These are phyloP conservation scores for Pristionchus maxplancki DNA, from an alignment of 2,888 invertebrate genomes.

Conservation along the genomic window DNA sequence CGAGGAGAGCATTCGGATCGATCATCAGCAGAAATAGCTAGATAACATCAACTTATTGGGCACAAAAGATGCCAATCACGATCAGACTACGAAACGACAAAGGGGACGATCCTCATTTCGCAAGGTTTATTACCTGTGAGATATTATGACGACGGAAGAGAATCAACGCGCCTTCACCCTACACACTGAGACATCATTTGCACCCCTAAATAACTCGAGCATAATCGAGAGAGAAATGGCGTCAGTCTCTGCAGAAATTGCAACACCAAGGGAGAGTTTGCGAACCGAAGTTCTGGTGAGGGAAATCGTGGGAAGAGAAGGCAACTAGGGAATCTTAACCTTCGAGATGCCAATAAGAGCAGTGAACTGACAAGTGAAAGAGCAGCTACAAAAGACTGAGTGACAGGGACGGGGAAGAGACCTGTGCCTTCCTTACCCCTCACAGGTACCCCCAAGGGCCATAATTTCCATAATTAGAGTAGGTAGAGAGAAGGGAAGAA, in stretches of 20 bases:
- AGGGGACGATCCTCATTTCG: neutral
- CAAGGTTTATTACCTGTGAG: neutral
- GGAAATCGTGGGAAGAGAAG: neutral
- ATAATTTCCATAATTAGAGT: slow-evolving; percentile 47
- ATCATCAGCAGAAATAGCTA: neutral
- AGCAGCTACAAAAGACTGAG: neutral
- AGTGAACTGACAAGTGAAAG: slow-evolving; percentile 6
- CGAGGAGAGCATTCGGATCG: neutral
- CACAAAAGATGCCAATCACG: neutral
- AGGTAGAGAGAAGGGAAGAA: neutral
- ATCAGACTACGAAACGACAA: neutral
- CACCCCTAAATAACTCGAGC: neutral
- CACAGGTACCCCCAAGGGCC: slow-evolving; percentile 36
- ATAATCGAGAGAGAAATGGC: neutral
- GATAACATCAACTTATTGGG: neutral
- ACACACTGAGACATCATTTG: neutral
- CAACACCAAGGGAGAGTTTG: neutral
- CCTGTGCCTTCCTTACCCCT: neutral
- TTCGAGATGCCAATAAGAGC: neutral
- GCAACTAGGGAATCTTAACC: neutral
- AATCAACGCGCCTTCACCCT: neutral
- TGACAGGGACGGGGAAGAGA: neutral
- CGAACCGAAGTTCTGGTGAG: neutral
- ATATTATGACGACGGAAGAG: neutral
- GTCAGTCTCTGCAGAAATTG: neutral